phyloP scores from a whole-genome alignment of 2,797 vertebrate species.

The Hypotaenidia okinawae region DNA sequence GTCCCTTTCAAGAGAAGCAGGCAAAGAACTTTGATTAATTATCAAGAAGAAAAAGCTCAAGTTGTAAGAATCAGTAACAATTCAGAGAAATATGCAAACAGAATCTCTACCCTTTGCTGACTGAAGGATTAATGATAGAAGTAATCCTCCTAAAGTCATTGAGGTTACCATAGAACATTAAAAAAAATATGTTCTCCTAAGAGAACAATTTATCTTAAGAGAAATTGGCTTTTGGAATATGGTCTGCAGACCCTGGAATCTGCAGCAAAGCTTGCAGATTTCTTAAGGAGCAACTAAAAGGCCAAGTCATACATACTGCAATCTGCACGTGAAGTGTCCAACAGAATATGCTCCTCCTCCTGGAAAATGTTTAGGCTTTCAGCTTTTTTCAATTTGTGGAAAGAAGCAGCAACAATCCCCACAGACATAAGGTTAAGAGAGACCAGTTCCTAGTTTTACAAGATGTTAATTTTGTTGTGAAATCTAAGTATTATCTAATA shows the following conservation, averaged over 20 bases:
- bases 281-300: neutral
- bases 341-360: neutral
- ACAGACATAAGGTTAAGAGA: neutral
- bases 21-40: neutral
- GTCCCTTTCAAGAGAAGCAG: neutral
- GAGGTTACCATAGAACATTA: neutral
- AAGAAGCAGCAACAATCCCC: neutral
- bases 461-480: neutral
- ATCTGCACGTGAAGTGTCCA: neutral
- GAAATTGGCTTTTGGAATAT: neutral
- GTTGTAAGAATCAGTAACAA: neutral
- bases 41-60: neutral
- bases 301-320: neutral
- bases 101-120: neutral
- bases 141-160: neutral
- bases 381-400: too few species aligned
- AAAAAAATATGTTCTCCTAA: neutral
- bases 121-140: neutral
- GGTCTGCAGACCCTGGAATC: neutral
- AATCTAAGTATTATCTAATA: neutral
- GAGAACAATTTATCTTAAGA: neutral
- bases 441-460: neutral
- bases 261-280: neutral
- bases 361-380: neutral
- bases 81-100: neutral